Conservation (phyloP, 2,888 invertebrate species). For the Chymomyza amoena region DNA sequence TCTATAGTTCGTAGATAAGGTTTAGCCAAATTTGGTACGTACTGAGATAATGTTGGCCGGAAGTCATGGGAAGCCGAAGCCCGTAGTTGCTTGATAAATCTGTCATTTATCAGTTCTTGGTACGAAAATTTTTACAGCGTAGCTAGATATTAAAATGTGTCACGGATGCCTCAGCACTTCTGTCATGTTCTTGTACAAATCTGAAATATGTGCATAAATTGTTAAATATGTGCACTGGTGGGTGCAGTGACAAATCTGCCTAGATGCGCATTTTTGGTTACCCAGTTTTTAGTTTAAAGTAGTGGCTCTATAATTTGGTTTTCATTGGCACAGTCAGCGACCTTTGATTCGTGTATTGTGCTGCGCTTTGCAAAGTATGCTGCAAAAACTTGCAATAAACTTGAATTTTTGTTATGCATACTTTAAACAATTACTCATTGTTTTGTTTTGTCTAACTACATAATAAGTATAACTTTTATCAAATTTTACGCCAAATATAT, state of each 20-base stretch:
- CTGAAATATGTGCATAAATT: not conserved
- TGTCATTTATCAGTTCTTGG: not conserved
- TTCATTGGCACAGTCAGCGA: not conserved
- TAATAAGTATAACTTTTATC: not conserved
- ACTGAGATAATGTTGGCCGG: not conserved
- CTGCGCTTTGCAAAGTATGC: not conserved
- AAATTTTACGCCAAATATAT: no score
- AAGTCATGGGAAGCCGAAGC: not conserved
- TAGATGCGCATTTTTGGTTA: not conserved
- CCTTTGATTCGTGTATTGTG: not conserved
- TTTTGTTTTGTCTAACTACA: not conserved
- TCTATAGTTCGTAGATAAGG: not conserved
- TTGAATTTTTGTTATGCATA: not conserved
- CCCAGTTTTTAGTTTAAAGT: not conserved
- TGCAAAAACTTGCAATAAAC: not conserved
- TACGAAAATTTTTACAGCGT: not conserved
- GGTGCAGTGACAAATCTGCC: not conserved
- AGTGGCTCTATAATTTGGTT: not conserved
- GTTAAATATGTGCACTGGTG: not conserved
- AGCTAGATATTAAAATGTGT: not conserved
- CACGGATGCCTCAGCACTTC: not conserved
- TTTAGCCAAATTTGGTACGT: not conserved
- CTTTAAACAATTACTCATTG: not conserved
- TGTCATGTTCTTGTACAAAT: not conserved
- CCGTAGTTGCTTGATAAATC: not conserved